Evolutionary conservation across 64 coral and sea anemone species (phyloP).

Genomic region (Acropora yongei): DNA sequence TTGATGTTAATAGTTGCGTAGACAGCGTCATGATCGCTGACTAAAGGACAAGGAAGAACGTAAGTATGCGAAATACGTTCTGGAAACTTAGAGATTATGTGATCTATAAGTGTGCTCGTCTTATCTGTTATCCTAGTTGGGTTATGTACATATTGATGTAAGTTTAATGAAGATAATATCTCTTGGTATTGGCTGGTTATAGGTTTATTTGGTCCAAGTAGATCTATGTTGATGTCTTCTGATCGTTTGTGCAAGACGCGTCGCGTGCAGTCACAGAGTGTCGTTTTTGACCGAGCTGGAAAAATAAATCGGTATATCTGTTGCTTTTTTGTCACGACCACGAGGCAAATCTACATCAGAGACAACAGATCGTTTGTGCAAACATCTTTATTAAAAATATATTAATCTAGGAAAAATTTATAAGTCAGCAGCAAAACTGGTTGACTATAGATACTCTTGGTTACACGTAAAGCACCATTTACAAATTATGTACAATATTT

Average conservation of each 20-base stretch:
- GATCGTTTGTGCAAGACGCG: too few relatives aligned
- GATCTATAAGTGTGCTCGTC: constrained; percentile 41
- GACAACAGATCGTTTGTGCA: constrained; percentile 9
- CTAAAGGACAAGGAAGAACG: constrained; percentile 34
- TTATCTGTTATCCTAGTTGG: constrained; percentile 38
- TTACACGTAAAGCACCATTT: constrained; percentile 54
- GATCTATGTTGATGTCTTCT: constrained; percentile 29
- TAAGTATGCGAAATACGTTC: constrained; percentile 31
- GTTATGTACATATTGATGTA: constrained; percentile 23
- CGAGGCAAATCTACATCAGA: not conserved
- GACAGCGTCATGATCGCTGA: constrained; percentile 37
- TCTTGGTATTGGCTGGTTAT: constrained; percentile 27
- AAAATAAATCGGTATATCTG: too few relatives aligned
- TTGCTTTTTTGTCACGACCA: too few relatives aligned
- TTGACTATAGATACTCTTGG: constrained; percentile 55
- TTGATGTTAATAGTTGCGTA: constrained; percentile 34
- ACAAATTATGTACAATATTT: constrained; percentile 66
- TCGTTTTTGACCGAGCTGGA: too few relatives aligned
- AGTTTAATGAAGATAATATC: constrained; percentile 35
- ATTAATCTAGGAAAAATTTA: constrained; percentile 60
- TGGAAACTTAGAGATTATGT: constrained; percentile 32
- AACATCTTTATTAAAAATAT: constrained; percentile 66
- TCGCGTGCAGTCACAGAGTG: too few relatives aligned
- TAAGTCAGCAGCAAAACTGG: constrained; percentile 52
- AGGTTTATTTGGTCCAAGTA: constrained; percentile 19